phyloP scores from a whole-genome alignment of 2,113 vertebrate species.

The Hydrolagus affinis region DNA sequence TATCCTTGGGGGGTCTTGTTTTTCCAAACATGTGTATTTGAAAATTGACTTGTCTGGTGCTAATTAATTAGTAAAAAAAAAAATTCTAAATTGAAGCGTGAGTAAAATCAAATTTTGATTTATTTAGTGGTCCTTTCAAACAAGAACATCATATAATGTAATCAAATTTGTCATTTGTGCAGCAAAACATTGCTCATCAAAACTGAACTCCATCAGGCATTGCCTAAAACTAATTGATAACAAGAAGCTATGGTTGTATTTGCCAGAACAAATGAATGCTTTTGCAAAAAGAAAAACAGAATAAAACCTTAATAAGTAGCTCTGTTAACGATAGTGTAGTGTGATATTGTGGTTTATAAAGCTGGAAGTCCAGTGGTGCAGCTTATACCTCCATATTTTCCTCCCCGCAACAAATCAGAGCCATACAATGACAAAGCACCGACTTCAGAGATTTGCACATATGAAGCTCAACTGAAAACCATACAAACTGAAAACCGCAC shows the following conservation, averaged over 20 bases:
- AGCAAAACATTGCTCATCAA: not conserved
- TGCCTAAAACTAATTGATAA: constrained; percentile 10
- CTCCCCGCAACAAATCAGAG: no score
- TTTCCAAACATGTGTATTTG: not conserved
- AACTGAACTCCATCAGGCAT: constrained; percentile 1
- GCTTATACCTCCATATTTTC: no score
- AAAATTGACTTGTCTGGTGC: not conserved
- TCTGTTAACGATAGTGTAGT: no score
- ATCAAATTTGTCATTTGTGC: not conserved
- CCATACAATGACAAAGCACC: no score
- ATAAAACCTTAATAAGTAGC: no score
- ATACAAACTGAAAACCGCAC: no score
- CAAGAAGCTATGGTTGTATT: not conserved
- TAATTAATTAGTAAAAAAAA: not conserved
- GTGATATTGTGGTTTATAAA: no score
- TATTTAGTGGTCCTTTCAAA: not conserved
- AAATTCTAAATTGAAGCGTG: not conserved
- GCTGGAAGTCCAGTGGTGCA: no score
- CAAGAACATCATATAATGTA: not conserved
- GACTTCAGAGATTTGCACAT: no score
- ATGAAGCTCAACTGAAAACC: no score
- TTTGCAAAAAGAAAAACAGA: not conserved
- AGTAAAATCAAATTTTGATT: constrained; percentile 18
- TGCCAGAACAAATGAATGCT: not conserved
- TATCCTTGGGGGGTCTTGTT: not conserved